A percentile compares a stretch with the other conserved stretches of the same genome.
These are phyloP conservation scores for Phalera bucephala DNA, from an alignment of 2,888 invertebrate species.

Conservation along the genomic window DNA sequence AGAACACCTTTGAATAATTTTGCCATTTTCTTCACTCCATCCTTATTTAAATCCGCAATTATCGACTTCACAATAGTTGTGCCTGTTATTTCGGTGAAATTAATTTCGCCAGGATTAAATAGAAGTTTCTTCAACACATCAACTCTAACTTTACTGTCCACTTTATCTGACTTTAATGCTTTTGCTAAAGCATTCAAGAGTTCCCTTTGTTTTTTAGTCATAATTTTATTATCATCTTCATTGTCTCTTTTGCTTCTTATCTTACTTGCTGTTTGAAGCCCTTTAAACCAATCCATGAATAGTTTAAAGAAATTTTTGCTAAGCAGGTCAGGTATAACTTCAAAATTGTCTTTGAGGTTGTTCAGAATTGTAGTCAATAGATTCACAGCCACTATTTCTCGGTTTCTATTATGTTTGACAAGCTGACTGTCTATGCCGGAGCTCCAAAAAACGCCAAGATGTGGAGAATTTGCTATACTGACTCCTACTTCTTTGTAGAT, in stretches of 20 bases:
- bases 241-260: conserved; percentile 77
- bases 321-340: conserved; percentile 81
- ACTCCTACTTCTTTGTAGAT: conserved; percentile 84
- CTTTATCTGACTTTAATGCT: conserved; percentile 71
- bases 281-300: conserved; percentile 85
- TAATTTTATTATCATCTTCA: conserved; percentile 74
- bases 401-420: conserved; percentile 77
- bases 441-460: conserved; percentile 82
- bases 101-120: conserved; percentile 87
- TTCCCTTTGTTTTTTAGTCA: conserved; percentile 82
- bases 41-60: conserved; percentile 81
- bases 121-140: conserved; percentile 85
- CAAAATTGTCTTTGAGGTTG: conserved; percentile 67
- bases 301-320: conserved; percentile 86
- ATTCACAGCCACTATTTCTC: conserved; percentile 84
- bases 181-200: conserved; percentile 77
- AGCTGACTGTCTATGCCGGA: conserved; percentile 72
- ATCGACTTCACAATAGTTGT: conserved; percentile 85
- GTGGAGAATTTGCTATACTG: conserved; percentile 76
- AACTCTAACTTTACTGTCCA: conserved; percentile 79
- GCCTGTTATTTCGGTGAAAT: conserved; percentile 88
- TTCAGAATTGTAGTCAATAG: conserved; percentile 82
- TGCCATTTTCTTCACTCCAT: conserved; percentile 85
- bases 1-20: conserved; percentile 85
- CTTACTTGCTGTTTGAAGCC: conserved; percentile 80